Base-by-base conservation (phyloP, 2,797 vertebrate species). In the Anniella stebbinsi region DNA sequence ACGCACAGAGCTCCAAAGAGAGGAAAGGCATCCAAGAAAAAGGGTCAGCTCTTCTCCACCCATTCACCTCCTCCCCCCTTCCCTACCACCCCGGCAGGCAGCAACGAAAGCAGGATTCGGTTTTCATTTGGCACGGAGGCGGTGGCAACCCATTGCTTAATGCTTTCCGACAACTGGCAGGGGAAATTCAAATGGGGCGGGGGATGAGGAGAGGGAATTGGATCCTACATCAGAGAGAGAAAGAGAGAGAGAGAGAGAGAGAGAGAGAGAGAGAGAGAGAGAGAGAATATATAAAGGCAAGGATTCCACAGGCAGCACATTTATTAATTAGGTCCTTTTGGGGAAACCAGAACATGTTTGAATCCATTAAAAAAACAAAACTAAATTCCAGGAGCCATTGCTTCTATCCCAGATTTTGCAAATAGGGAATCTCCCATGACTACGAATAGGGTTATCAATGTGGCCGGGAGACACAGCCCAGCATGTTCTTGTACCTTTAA, bases 121-220 rank as follows among this genome's bases (percentile, higher is more conserved):
- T 77, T 90, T 90, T 76, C 80, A 69, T 87, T 90, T 90, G 89
- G 85, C 85, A 77, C 5, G 12, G 77, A 90, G 85, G 85, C 69
- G 6, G 72, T 73, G 85, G 80, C 70, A 87, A 73, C 88, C 85
- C 72, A 41, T 41, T 15, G 45, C 85, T 87, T 83, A 87, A 90
- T 83, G 72, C 48, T 87, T 90, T 90, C 86, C 63, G 89, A 90
- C 80, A 87, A 90, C 72, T 90, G 87, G 78, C 67, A 75, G 51
- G 75, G 76, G 33, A 54, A 80, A 91, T 92, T 94, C 90, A 93
- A 93, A 93, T 89, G 72, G 7, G 66, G 66, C 33, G 81, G 51
- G 66, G 63, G 76, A 75, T 30, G 54, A 63, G 73, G 73, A 54
- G 60, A 87, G 69, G 67, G 23, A 75, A 82, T 36, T 76, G 41